Evolutionary conservation across 2,113 vertebrate genomes (phyloP).

Genomic region (Halcyon senegalensis): DNA sequence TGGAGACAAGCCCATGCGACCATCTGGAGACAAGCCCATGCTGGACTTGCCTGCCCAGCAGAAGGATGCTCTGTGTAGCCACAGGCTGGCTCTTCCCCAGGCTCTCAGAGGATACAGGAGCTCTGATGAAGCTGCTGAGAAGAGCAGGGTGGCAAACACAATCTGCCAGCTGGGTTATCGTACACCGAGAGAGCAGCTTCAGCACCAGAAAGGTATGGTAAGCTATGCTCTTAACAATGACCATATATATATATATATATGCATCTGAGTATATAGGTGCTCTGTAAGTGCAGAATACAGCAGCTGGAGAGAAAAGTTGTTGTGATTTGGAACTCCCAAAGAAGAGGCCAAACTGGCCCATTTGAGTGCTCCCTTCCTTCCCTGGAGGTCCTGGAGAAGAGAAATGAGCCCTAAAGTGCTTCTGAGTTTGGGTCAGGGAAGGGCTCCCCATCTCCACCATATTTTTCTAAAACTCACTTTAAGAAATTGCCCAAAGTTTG

Average conservation of each 20-base stretch:
- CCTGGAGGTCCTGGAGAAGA: background rate
- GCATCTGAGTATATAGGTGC: background rate
- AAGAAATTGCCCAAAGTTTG: background rate
- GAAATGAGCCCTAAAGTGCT: background rate
- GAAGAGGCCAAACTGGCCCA: background rate
- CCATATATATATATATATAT: background rate
- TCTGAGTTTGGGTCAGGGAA: background rate
- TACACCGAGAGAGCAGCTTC: background rate
- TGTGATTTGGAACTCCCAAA: background rate
- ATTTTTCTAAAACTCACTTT: background rate
- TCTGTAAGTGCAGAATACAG: background rate
- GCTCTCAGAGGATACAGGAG: background rate
- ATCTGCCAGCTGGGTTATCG: rapidly evolving
- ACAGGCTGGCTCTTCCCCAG: rapidly evolving
- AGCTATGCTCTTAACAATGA: background rate
- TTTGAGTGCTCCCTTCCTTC: background rate
- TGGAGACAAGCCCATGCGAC: background rate
- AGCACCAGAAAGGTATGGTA: background rate
- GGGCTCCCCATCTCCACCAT: background rate
- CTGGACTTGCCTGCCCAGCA: background rate
- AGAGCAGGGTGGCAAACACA: rapidly evolving
- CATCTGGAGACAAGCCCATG: background rate
- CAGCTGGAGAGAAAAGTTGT: background rate
- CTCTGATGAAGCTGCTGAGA: background rate
- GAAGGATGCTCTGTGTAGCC: background rate